Percentiles rank a stretch among this genome's conserved stretches.
phyloP scores from a whole-genome alignment of 2,797 vertebrate species.

The Ataeniobius toweri region DNA sequence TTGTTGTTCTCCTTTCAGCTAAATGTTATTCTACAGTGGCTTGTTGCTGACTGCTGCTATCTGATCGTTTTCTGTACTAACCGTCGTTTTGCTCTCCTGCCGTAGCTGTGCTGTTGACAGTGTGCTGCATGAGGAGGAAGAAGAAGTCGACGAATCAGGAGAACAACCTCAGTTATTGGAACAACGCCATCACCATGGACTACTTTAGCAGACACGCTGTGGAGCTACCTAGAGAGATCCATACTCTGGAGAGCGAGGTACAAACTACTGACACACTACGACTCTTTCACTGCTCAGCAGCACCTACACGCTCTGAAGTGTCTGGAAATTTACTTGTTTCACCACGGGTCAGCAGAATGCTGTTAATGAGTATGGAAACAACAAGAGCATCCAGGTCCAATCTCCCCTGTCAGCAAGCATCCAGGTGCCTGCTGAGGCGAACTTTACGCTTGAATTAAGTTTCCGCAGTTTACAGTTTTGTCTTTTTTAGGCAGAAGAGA shows the following conservation, averaged over 20 bases:
- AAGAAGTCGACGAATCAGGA: constrained; percentile 96
- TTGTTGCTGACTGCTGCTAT: constrained; percentile 27
- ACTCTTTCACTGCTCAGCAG: constrained; percentile 22
- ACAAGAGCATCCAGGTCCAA: constrained; percentile 40
- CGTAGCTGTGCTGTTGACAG: constrained; percentile 93
- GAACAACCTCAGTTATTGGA: constrained; percentile 99
- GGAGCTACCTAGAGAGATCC: constrained; percentile 95
- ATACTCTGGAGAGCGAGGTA: constrained; percentile 97
- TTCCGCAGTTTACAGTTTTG: constrained; percentile 9
- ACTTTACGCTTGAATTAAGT: constrained; percentile 24
- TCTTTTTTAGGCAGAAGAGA: constrained; percentile 6
- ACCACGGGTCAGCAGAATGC: constrained; percentile 47
- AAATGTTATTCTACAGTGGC: constrained; percentile 1
- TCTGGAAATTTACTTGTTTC: constrained; percentile 34
- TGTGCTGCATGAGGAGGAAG: constrained; percentile 96
- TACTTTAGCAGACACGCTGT: constrained; percentile 98
- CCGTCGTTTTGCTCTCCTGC: background rate
- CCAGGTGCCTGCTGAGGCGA: constrained; percentile 22
- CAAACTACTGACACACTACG: constrained; percentile 20
- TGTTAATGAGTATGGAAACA: constrained; percentile 50
- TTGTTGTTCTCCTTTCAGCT: background rate
- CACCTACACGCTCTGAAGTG: constrained; percentile 13
- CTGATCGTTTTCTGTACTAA: constrained; percentile 21
- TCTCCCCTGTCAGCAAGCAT: constrained; percentile 43
- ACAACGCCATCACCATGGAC: constrained; percentile 99